Evolutionary conservation across 2,888 invertebrate species (phyloP).

Genomic region (Oxyteleia sp.): DNA sequence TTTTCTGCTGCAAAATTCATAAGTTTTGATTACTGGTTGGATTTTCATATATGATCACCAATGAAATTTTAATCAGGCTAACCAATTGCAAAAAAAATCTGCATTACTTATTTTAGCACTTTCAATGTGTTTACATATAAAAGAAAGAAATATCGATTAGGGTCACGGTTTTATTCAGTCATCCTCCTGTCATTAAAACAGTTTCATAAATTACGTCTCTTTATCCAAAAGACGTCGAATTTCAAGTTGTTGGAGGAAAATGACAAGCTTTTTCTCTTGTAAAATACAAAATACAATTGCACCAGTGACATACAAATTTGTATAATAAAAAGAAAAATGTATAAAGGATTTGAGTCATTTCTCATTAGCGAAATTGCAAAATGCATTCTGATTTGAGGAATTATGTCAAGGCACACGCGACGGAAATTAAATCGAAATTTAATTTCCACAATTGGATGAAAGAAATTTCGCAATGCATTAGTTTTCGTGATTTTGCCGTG

Average conservation of each 20-base stretch:
- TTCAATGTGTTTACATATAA: too few relatives aligned
- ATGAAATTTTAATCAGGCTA: too few relatives aligned
- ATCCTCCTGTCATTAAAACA: conserved; percentile 15
- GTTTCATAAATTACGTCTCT: not conserved
- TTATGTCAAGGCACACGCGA: not conserved
- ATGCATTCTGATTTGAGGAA: not conserved
- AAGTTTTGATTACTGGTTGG: too few relatives aligned
- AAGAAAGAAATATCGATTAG: conserved; percentile 25
- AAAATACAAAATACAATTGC: not conserved
- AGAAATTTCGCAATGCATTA: not conserved
- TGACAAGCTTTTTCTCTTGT: too few relatives aligned
- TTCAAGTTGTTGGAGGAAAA: too few relatives aligned
- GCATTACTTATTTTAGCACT: too few relatives aligned
- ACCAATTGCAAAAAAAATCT: too few relatives aligned
- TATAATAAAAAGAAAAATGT: not conserved
- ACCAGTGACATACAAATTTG: not conserved
- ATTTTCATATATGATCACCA: too few relatives aligned
- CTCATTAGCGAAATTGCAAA: not conserved
- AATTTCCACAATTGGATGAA: not conserved
- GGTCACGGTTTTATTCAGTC: conserved; percentile 44
- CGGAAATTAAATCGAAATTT: conserved; percentile 1
- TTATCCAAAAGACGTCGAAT: too few relatives aligned
- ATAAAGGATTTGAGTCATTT: not conserved
- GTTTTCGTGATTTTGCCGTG: not conserved
- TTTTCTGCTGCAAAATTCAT: too few relatives aligned